Percentiles rank a stretch among this genome's conserved stretches.
Evolutionary conservation across 2,888 invertebrate species (phyloP).

Genomic region (Drosophila anomelani): DNA sequence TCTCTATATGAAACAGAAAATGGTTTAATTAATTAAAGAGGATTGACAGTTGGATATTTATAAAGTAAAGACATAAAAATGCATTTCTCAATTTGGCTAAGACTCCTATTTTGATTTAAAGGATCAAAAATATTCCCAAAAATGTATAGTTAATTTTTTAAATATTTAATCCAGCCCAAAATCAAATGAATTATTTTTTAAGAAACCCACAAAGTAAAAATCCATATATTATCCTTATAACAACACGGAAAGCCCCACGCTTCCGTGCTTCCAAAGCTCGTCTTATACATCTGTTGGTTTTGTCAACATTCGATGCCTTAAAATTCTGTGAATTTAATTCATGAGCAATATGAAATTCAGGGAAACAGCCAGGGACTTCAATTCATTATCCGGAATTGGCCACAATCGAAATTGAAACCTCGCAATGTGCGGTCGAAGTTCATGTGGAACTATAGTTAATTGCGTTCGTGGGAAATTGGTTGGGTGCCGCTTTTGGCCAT

Average conservation of each 20-base stretch:
- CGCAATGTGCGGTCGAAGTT: slow-evolving; percentile 20
- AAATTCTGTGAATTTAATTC: slow-evolving; percentile 3
- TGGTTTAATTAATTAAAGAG: background rate
- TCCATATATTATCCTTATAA: background rate
- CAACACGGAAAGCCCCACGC: background rate
- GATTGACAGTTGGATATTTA: background rate
- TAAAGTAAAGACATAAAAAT: background rate
- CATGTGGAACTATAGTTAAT: slow-evolving; percentile 38
- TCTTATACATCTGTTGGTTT: background rate
- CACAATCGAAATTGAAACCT: slow-evolving; percentile 36
- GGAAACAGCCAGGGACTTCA: background rate
- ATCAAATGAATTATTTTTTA: no score
- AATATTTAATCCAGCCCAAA: no score
- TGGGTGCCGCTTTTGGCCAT: slow-evolving; percentile 4
- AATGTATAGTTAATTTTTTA: no score
- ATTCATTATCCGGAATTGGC: slow-evolving; percentile 12
- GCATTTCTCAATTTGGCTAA: no score
- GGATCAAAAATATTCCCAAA: no score
- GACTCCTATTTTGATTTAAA: no score
- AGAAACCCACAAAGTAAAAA: no score
- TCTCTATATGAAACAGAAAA: no score
- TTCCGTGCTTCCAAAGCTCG: background rate
- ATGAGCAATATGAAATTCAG: background rate
- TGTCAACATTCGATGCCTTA: background rate
- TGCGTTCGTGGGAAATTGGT: slow-evolving; percentile 30